Percentiles rank a stretch among this genome's conserved stretches.
These are phyloP conservation scores for Colossoma macropomum DNA, from an alignment of 2,113 vertebrate species.

Conservation along the genomic window DNA sequence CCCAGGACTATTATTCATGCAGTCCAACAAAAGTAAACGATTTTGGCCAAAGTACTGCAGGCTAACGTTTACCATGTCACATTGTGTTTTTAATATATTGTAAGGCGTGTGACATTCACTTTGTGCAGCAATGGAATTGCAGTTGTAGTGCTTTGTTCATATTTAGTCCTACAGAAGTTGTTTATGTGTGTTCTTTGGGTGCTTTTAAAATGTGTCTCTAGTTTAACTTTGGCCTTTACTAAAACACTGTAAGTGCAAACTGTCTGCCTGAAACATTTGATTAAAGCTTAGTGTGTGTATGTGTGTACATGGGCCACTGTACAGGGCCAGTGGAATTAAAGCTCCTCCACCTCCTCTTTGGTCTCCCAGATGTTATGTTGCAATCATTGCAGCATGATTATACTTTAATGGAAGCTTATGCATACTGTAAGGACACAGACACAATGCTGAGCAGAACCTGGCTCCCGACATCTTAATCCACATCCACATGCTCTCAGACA, in stretches of 20 bases:
- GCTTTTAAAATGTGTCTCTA: background rate
- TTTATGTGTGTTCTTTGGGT: background rate
- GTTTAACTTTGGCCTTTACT: constrained; percentile 17
- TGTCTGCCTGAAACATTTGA: constrained; percentile 5
- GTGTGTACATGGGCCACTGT: background rate
- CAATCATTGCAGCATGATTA: constrained; percentile 44
- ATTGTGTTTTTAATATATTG: background rate
- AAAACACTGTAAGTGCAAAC: background rate
- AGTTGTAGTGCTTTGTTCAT: background rate
- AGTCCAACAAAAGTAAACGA: too few species aligned
- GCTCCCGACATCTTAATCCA: constrained; percentile 45
- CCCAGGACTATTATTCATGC: too few species aligned
- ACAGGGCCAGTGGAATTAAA: background rate
- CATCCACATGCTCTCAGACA: constrained; percentile 23
- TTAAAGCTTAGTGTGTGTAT: background rate
- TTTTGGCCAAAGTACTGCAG: too few species aligned
- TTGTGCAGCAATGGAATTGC: background rate
- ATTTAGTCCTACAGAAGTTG: background rate
- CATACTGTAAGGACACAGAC: background rate
- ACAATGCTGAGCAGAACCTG: constrained; percentile 9
- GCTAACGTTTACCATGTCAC: too few species aligned
- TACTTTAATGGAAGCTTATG: constrained; percentile 36
- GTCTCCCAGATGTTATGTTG: constrained; percentile 50
- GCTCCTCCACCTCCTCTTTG: background rate
- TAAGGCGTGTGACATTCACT: background rate